Conservation (phyloP, 2,888 invertebrate genomes). For the Anarsia innoxiella region DNA sequence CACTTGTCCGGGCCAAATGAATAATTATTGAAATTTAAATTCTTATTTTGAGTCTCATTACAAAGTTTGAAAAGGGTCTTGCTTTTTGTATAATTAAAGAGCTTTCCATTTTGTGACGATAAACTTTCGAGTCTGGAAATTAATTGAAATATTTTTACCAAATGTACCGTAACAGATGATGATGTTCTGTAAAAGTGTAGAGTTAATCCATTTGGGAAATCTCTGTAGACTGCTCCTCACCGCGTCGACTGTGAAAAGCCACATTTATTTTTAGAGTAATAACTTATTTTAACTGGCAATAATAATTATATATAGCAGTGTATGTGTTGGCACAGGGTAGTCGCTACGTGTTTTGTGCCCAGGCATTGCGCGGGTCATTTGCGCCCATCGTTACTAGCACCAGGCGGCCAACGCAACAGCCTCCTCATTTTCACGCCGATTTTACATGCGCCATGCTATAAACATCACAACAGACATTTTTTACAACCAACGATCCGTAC, state of each 20-base stretch:
- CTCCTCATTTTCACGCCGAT: conserved; percentile 50
- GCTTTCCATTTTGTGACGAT: conserved; percentile 32
- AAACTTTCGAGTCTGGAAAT: conserved; percentile 25
- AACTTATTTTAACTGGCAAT: no score
- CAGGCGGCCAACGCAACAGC: conserved; percentile 44
- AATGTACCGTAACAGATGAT: no score
- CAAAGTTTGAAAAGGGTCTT: conserved; percentile 43
- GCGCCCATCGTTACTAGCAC: conserved; percentile 48
- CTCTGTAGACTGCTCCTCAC: no score
- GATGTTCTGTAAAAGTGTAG: no score
- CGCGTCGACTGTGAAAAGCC: no score
- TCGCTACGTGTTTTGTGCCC: conserved; percentile 24
- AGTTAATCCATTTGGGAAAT: no score
- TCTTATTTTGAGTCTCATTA: conserved; percentile 47
- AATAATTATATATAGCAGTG: no score
- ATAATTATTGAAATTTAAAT: conserved; percentile 52
- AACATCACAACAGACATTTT: conserved; percentile 24
- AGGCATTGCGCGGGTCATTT: conserved; percentile 50
- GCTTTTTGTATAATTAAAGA: conserved; percentile 46
- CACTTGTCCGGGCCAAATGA: conserved; percentile 46
- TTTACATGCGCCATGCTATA: conserved; percentile 34
- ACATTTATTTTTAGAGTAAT: no score
- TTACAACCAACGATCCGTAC: conserved; percentile 13
- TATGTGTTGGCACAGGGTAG: background rate
- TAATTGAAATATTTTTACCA: conserved; percentile 30